Conservation (phyloP, 2,797 vertebrate genomes). For the Acrossocheilus fasciatus region DNA sequence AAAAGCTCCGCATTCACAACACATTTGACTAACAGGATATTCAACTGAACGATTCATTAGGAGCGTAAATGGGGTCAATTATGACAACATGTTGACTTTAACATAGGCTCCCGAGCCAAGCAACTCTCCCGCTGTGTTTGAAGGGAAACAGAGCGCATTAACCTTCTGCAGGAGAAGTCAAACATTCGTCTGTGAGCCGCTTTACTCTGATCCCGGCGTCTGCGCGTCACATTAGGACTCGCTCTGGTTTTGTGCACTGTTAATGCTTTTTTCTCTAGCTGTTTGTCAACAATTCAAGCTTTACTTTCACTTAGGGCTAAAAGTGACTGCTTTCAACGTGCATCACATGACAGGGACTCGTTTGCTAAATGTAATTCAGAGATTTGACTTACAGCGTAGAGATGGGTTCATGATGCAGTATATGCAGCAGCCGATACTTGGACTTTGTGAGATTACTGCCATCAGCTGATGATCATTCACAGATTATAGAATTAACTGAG, state of each 20-base stretch:
- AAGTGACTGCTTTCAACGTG: background rate
- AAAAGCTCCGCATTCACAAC: background rate
- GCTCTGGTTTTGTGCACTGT: background rate
- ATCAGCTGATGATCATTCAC: background rate
- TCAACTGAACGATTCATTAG: background rate
- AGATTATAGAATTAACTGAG: background rate
- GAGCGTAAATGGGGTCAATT: background rate
- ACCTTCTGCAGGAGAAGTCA: background rate
- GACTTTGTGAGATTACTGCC: background rate
- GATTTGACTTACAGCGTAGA: background rate
- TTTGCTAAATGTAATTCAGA: background rate
- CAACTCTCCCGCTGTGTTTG: background rate
- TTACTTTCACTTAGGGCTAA: background rate
- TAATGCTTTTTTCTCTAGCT: background rate
- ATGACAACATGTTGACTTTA: background rate
- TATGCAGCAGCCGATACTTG: background rate
- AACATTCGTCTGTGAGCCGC: background rate
- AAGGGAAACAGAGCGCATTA: background rate
- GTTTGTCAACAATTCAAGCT: background rate
- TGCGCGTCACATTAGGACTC: too few species aligned
- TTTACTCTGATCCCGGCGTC: too few species aligned
- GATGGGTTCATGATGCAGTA: background rate
- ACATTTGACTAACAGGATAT: background rate
- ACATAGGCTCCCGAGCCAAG: background rate
- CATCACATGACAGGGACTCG: background rate